Percentiles rank a stretch among this genome's conserved stretches.
Evolutionary conservation across 1,140 invertebrate genomes (phyloP).

Genomic region (Calephelis nemesis): DNA sequence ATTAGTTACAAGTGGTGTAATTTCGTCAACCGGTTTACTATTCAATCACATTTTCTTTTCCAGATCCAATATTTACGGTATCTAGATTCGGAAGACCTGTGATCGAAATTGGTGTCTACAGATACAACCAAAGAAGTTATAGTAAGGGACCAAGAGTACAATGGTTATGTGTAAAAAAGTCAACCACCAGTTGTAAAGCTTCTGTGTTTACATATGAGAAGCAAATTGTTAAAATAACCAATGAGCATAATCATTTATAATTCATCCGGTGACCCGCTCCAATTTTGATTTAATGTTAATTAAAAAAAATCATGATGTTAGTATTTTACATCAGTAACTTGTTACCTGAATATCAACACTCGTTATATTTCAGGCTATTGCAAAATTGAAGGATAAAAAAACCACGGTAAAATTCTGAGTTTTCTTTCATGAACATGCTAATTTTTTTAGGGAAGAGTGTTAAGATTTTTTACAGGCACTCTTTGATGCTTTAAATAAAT

Average conservation of each 20-base stretch:
- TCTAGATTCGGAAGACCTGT: conserved; percentile 42
- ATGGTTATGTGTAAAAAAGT: conserved; percentile 33
- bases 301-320: neutral
- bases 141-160: conserved; percentile 24
- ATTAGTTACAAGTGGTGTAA: too few relatives aligned
- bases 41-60: conserved; percentile 1
- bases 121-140: conserved; percentile 27
- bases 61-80: conserved; percentile 34
- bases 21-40: too few relatives aligned
- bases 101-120: conserved; percentile 33
- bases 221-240: conserved; percentile 28
- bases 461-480: too few relatives aligned
- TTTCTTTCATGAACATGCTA: too few relatives aligned
- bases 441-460: too few relatives aligned
- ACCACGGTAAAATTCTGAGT: too few relatives aligned
- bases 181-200: conserved; percentile 32
- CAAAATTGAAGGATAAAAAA: too few relatives aligned
- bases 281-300: neutral
- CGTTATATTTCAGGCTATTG: too few relatives aligned
- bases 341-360: neutral
- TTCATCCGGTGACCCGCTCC: neutral
- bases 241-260: conserved; percentile 42
- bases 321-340: neutral
- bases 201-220: conserved; percentile 32
- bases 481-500: too few relatives aligned